Conservation (phyloP, 2,888 invertebrate species). For the Cheilosia variabilis region DNA sequence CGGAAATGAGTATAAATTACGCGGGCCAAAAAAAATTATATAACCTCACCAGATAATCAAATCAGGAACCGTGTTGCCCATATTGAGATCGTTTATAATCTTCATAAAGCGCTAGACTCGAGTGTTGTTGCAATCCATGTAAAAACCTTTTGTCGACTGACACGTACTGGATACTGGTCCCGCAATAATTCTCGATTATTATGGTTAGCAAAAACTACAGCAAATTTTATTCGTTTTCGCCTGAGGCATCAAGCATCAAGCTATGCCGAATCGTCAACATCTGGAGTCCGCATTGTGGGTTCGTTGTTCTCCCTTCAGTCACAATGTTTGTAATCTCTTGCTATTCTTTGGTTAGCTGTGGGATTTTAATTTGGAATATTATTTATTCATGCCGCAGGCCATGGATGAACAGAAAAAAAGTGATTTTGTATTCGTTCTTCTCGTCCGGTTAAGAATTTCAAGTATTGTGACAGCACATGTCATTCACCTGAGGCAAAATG, state of each 20-base stretch:
- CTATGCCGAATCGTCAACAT: slow-evolving; percentile 17
- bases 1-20: not conserved
- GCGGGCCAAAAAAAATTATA: not conserved
- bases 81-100: slow-evolving; percentile 69
- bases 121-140: slow-evolving; percentile 12
- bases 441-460: slow-evolving; percentile 17
- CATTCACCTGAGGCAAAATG: slow-evolving; percentile 35
- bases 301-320: not conserved
- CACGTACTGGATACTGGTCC: slow-evolving; percentile 63
- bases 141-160: slow-evolving; percentile 64
- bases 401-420: slow-evolving; percentile 23
- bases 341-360: slow-evolving; percentile 3
- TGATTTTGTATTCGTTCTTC: slow-evolving; percentile 10
- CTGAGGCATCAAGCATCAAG: slow-evolving; percentile 40
- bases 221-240: slow-evolving; percentile 20
- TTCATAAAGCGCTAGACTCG: not conserved
- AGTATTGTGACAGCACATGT: slow-evolving; percentile 63
- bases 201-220: slow-evolving; percentile 1
- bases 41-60: slow-evolving; percentile 80
- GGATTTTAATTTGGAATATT: slow-evolving; percentile 9
- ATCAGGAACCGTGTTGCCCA: slow-evolving; percentile 83
- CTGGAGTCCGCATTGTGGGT: slow-evolving; percentile 27
- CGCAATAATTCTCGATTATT: slow-evolving; percentile 14
- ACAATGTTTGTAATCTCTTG: not conserved
- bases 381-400: slow-evolving; percentile 62